A percentile compares a stretch with the other conserved stretches of the same genome.
These are phyloP conservation scores for Leuctra nigra DNA, from an alignment of 2,888 invertebrate genomes.

Conservation along the genomic window DNA sequence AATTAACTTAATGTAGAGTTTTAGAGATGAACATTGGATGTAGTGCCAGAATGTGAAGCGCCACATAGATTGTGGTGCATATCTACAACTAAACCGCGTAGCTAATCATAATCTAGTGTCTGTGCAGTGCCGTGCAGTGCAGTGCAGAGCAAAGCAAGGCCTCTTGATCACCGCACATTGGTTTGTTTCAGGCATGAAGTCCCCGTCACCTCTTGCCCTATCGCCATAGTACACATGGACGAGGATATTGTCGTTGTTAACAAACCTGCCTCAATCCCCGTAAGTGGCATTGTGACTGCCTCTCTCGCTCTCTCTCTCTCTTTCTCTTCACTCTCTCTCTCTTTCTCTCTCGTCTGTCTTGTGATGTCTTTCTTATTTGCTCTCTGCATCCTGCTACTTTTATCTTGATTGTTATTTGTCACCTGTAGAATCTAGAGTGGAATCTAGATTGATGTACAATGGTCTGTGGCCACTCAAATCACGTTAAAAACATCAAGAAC, in stretches of 20 bases:
- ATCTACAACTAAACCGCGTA: too few species aligned
- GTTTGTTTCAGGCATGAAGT: conserved; percentile 89
- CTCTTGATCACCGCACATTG: conserved; percentile 18
- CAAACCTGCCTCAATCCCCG: conserved; percentile 99
- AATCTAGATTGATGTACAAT: too few species aligned
- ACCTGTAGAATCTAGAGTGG: too few species aligned
- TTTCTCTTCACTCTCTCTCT: not conserved
- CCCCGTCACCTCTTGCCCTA: conserved; percentile 93
- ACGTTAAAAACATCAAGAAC: too few species aligned
- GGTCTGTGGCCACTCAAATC: too few species aligned
- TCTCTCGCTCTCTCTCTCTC: conserved; percentile 37
- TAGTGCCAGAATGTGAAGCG: too few species aligned
- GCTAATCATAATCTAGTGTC: too few species aligned
- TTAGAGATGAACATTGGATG: too few species aligned
- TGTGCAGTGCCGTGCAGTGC: too few species aligned
- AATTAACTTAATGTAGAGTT: too few species aligned
- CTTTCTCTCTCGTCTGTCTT: not conserved
- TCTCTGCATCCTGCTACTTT: not conserved
- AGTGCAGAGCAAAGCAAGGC: not conserved
- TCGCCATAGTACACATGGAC: conserved; percentile 96
- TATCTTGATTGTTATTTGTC: not conserved
- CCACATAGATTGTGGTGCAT: too few species aligned
- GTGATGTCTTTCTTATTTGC: not conserved
- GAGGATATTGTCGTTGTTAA: conserved; percentile 99
- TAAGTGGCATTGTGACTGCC: conserved; percentile 87